Evolutionary conservation across 1,140 invertebrate genomes (phyloP).

Genomic region (Danaus melanippus): DNA sequence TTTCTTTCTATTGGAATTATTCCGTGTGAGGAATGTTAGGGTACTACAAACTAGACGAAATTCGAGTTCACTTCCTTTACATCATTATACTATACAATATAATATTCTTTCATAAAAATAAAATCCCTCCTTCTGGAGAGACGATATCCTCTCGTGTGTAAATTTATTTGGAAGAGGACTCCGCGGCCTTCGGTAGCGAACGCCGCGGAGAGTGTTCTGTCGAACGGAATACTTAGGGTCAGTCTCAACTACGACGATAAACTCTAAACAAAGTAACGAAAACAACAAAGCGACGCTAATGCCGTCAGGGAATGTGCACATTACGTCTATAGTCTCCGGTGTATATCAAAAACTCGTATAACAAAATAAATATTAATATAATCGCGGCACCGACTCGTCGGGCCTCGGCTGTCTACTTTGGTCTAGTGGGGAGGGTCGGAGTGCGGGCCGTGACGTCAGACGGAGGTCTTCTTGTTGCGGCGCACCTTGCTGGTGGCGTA

Average conservation of each 20-base stretch:
- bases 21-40: conserved; percentile 59
- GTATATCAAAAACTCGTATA: conserved; percentile 58
- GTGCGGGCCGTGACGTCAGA: conserved; percentile 16
- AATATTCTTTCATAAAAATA: conserved; percentile 4
- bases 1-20: conserved; percentile 62
- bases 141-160: conserved; percentile 6
- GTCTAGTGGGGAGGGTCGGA: conserved; percentile 29
- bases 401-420: conserved; percentile 60
- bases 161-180: conserved; percentile 14
- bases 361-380: conserved; percentile 63
- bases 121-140: background rate
- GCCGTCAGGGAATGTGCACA: conserved; percentile 68
- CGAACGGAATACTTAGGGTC: conserved; percentile 58
- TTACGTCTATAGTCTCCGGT: conserved; percentile 57
- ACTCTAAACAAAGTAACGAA: conserved; percentile 54
- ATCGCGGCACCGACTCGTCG: conserved; percentile 66
- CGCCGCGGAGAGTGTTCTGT: conserved; percentile 17
- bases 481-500: conserved; percentile 66
- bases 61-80: conserved; percentile 44
- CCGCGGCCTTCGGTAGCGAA: conserved; percentile 12
- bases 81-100: background rate
- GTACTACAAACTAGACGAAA: conserved; percentile 55
- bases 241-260: conserved; percentile 65
- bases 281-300: conserved; percentile 63
- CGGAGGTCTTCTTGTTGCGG: conserved; percentile 59